These are phyloP conservation scores for Oxycera nigricornis DNA, from an alignment of 2,888 invertebrate species.

Conservation along the genomic window DNA sequence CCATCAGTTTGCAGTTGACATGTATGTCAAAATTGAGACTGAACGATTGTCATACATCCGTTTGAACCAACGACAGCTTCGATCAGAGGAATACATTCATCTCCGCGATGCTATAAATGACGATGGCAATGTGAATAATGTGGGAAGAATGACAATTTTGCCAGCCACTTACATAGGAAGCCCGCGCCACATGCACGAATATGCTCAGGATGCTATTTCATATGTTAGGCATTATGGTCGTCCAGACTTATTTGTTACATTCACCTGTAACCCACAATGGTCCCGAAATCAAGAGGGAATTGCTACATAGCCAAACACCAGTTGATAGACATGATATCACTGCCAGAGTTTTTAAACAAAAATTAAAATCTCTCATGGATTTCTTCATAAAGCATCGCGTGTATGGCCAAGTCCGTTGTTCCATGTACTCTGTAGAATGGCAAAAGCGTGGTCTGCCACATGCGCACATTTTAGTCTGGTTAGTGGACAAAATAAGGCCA, in stretches of 20 bases:
- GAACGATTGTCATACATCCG: conserved; percentile 14
- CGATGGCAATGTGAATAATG: conserved; percentile 20
- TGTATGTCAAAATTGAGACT: conserved; percentile 14
- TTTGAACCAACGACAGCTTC: conserved; percentile 47
- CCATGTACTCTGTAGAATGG: no score
- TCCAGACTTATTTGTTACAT: conserved; percentile 38
- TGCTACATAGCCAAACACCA: conserved; percentile 49
- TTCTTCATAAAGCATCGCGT: no score
- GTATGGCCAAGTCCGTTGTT: no score
- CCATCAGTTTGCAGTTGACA: not conserved
- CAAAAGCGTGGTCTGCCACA: no score
- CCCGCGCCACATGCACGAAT: conserved; percentile 42
- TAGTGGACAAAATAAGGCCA: no score
- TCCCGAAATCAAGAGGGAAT: conserved; percentile 41
- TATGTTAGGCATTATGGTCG: conserved; percentile 39
- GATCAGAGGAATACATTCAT: conserved; percentile 14
- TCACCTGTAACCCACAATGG: conserved; percentile 41
- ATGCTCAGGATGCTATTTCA: conserved; percentile 42
- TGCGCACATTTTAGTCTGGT: no score
- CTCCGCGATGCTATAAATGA: conserved; percentile 16
- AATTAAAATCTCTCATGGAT: no score
- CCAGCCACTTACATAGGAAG: conserved; percentile 14
- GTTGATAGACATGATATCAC: conserved; percentile 57
- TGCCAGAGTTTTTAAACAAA: no score
- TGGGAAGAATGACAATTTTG: conserved; percentile 19